These are phyloP conservation scores for Leptopilina myrica DNA, from an alignment of 2,888 invertebrate species.

Conservation along the genomic window DNA sequence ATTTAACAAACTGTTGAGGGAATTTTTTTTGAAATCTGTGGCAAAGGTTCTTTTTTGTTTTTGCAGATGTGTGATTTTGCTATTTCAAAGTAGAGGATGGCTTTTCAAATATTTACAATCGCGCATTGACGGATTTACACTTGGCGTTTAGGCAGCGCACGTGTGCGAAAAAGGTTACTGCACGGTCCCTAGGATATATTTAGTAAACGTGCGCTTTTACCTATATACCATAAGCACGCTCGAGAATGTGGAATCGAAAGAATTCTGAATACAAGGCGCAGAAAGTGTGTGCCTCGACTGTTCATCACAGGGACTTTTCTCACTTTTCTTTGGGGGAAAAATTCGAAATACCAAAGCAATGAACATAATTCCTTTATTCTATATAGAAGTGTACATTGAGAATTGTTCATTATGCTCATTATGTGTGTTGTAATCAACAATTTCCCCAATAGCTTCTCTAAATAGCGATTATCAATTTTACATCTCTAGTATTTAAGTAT, in stretches of 20 bases:
- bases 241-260: conserved; percentile 7
- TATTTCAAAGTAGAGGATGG: conserved; percentile 24
- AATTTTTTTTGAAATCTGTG: background rate
- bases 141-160: background rate
- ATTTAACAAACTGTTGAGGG: background rate
- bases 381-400: too few species aligned
- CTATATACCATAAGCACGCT: background rate
- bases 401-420: too few species aligned
- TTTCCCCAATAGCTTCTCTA: too few species aligned
- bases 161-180: conserved; percentile 32
- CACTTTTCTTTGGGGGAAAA: too few species aligned
- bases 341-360: too few species aligned
- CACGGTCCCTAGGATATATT: conserved; percentile 18
- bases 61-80: conserved; percentile 3
- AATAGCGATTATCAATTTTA: too few species aligned
- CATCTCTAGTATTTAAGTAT: too few species aligned
- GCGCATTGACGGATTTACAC: conserved; percentile 27
- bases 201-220: conserved; percentile 10
- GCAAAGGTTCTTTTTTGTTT: background rate
- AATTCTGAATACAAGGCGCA: conserved; percentile 3
- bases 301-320: background rate
- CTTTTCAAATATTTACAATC: conserved; percentile 25
- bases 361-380: too few species aligned
- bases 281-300: background rate
- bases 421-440: too few species aligned